A percentile compares a stretch with the other conserved stretches of the same genome.
Evolutionary conservation across 1,140 invertebrate genomes (phyloP).

Genomic region (Pinna nobilis): DNA sequence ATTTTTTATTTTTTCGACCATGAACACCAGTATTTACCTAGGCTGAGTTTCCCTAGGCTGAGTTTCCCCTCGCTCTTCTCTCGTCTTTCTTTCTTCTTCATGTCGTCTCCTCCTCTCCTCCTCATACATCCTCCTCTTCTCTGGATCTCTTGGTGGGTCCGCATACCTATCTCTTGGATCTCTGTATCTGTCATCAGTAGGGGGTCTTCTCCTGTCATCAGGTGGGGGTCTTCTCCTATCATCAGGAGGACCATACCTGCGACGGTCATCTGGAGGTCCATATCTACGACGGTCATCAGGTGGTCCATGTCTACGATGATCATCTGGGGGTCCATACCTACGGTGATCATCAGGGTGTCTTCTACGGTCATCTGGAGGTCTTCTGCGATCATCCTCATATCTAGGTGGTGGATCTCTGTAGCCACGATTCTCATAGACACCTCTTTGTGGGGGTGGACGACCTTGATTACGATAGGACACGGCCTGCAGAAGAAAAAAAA

Average conservation of each 20-base stretch:
- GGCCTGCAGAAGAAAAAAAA: too few species aligned
- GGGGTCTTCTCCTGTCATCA: constrained; percentile 23
- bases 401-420: constrained; percentile 42
- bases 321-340: constrained; percentile 30
- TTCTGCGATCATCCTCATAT: constrained; percentile 37
- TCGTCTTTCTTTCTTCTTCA: not conserved
- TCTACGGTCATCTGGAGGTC: constrained; percentile 37
- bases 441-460: too few species aligned
- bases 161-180: constrained; percentile 1
- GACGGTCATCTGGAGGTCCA: constrained; percentile 32
- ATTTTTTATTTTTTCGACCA: constrained; percentile 1
- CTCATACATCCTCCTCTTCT: constrained; percentile 7
- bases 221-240: constrained; percentile 38
- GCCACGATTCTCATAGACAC: too few species aligned
- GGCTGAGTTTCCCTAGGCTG: not conserved
- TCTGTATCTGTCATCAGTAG: constrained; percentile 21
- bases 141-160: constrained; percentile 2
- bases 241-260: constrained; percentile 22
- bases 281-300: not conserved
- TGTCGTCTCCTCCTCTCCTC: not conserved
- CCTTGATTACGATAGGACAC: too few species aligned
- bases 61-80: too few species aligned
- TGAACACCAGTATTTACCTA: not conserved
- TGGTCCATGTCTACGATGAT: constrained; percentile 22
- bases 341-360: constrained; percentile 32